Percentiles rank a stretch among this genome's conserved stretches.
These are phyloP conservation scores for Hyposmocoma kahamanoa DNA, from an alignment of 1,140 invertebrate genomes.

Conservation along the genomic window DNA sequence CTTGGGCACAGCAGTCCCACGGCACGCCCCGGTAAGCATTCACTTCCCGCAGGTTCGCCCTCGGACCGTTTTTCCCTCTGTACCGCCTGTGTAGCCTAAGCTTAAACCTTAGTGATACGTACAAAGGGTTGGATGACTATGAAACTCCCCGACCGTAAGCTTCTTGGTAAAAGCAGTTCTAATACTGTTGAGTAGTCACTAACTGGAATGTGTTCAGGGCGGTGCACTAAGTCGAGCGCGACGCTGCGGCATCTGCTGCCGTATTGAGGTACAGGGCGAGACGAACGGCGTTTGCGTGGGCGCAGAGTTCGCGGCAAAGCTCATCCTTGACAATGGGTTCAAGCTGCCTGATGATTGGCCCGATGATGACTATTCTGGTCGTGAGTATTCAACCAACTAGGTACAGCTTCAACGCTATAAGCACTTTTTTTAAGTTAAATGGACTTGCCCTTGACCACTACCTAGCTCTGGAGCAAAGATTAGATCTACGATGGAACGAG, in stretches of 20 bases:
- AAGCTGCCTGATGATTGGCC: slow-evolving; percentile 33
- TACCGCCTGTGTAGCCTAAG: too few species aligned
- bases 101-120: too few species aligned
- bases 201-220: slow-evolving; percentile 19
- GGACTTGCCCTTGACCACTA: too few species aligned
- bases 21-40: too few species aligned
- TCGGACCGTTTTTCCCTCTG: too few species aligned
- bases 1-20: too few species aligned
- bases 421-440: too few species aligned
- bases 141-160: background rate
- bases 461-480: too few species aligned
- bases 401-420: too few species aligned
- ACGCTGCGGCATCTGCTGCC: slow-evolving; percentile 45
- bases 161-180: background rate
- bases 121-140: background rate
- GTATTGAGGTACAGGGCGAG: slow-evolving; percentile 8
- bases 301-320: slow-evolving; percentile 33
- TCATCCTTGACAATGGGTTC: slow-evolving; percentile 5
- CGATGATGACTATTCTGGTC: slow-evolving; percentile 35
- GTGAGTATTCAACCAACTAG: too few species aligned
- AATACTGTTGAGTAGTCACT: background rate
- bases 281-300: slow-evolving; percentile 26
- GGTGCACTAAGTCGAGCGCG: slow-evolving; percentile 21
- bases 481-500: too few species aligned
- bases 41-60: too few species aligned